These are phyloP conservation scores for Brachionus plicatilis DNA, from an alignment of 1,140 invertebrate species.

Conservation along the genomic window DNA sequence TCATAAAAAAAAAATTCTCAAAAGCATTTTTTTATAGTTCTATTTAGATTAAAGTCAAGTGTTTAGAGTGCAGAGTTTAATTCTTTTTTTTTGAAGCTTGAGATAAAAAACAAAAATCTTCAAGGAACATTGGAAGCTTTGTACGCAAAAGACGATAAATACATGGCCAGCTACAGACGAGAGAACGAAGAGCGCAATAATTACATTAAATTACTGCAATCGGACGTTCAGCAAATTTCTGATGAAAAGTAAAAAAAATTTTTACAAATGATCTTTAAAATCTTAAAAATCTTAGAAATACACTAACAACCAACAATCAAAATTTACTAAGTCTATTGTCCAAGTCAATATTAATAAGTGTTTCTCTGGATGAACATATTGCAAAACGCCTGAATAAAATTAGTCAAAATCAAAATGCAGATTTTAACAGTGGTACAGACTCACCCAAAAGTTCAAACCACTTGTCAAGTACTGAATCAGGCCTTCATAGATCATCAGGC, in stretches of 20 bases:
- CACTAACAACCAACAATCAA: neutral
- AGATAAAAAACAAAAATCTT: conserved; percentile 13
- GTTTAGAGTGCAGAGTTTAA: neutral
- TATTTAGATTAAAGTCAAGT: neutral
- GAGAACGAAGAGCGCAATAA: conserved; percentile 17
- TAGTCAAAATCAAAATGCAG: neutral
- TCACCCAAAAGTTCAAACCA: neutral
- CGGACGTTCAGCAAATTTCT: neutral
- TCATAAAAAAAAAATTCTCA: neutral
- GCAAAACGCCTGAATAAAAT: neutral
- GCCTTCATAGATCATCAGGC: neutral
- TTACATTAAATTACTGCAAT: conserved; percentile 2
- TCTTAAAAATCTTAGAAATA: neutral
- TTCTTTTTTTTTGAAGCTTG: neutral
- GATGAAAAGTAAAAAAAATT: neutral
- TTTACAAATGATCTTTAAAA: no score
- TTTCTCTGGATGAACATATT: neutral
- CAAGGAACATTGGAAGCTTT: neutral
- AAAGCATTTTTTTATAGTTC: neutral
- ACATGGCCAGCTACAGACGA: neutral
- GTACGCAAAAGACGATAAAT: conserved; percentile 12
- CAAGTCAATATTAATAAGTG: neutral
- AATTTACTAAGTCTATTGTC: neutral
- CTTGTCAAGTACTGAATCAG: conserved; percentile 15
- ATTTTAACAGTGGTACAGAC: neutral